Base-by-base conservation (phyloP, 2,888 invertebrate species). In the Agelastica alni region DNA sequence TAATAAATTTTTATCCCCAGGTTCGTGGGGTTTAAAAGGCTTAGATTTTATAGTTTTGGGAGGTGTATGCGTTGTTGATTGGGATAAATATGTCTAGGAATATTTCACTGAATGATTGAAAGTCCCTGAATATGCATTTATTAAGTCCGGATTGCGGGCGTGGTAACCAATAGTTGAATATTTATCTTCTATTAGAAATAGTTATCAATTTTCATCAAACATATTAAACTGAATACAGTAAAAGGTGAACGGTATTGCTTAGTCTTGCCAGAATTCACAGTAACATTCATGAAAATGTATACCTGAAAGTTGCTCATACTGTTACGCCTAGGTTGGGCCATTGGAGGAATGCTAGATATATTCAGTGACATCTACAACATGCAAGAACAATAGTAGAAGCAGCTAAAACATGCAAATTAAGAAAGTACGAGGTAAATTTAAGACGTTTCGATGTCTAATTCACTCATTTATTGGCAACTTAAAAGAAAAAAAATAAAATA, bases 351-450 rank as follows among this genome's bases (percentile, higher is more conserved):
- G 69, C 72, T 71, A 72, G 70, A 68, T 67, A 76, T 70, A 70
- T 73, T 75, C 72, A 78, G 73, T 68, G 78, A 77, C 76, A 77
- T 77, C 78, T 77, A 77, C 71, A 77, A 77, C 76, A 77, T 76
- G 75, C 75, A 70, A 62, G 68, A 63, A 63, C 42, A 56, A 53
- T 56, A 61, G 54, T 59, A 56, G 53, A 61, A 61, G 61, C 61
- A 18, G 53, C 61, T 64, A 66, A 52, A 60, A 58, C 65, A 66
- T 64, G 66, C 66, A 63, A 55, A 62, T 42, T 45, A 44, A 49
- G 47, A 54, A 32, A 49, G 5, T 14, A 13, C 20, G 13, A 16
- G 5, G 18, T 31, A n/a, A n/a, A 49, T 49, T 49, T 22, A 49
- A 49, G 32, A 49, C 31, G 7, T 41, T 37, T 43, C 30, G n/a